These are phyloP conservation scores for Protonemura montana DNA, from an alignment of 2,888 invertebrate species.

Conservation along the genomic window DNA sequence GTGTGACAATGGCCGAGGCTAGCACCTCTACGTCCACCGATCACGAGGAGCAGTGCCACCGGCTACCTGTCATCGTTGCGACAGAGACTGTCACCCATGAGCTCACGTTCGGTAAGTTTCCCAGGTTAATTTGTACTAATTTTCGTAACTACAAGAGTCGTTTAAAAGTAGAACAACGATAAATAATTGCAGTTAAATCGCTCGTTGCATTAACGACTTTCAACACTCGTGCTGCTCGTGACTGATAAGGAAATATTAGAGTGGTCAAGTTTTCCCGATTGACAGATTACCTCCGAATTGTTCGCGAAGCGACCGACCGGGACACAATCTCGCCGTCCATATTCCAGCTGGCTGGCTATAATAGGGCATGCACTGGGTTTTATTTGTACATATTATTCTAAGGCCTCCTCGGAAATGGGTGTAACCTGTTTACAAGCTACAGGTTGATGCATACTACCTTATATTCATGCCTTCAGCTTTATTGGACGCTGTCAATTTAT, in stretches of 20 bases:
- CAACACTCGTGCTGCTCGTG: not conserved
- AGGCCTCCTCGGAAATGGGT: constrained; percentile 30
- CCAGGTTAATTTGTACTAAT: not conserved
- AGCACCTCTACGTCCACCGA: constrained; percentile 46
- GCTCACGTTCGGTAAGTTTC: constrained; percentile 63
- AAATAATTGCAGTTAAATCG: not conserved
- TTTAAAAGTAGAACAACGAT: not conserved
- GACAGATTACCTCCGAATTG: not conserved
- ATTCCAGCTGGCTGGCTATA: not conserved
- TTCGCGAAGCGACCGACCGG: not conserved
- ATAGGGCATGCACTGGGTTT: not conserved
- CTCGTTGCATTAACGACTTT: not conserved
- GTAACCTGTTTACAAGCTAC: constrained; percentile 9
- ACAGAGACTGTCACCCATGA: constrained; percentile 63
- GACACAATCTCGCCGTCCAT: not conserved
- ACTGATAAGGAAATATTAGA: not conserved
- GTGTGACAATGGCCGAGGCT: constrained; percentile 43
- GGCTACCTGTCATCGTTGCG: constrained; percentile 44
- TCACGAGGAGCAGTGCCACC: constrained; percentile 21
- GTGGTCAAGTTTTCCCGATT: not conserved
- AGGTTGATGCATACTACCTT: constrained; percentile 10
- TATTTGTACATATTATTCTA: constrained; percentile 7
- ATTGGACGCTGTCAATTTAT: not conserved
- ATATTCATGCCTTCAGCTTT: not conserved
- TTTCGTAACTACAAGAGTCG: not conserved